These are phyloP conservation scores for Oligia strigilis DNA, from an alignment of 2,888 invertebrate genomes.

Conservation along the genomic window DNA sequence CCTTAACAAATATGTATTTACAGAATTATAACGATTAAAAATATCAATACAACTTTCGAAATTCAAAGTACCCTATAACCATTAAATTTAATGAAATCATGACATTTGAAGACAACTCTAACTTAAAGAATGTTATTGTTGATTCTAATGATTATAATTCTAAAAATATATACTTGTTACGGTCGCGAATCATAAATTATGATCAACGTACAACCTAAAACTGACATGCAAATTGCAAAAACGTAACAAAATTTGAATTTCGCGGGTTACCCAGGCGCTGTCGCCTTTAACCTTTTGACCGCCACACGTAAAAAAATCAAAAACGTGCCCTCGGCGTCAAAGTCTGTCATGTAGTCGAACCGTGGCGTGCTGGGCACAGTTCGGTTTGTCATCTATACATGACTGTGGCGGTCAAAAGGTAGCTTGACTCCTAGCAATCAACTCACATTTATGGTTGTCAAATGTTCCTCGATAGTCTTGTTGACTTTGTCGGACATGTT, in stretches of 20 bases:
- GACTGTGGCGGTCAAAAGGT: too few species aligned
- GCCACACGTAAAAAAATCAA: too few species aligned
- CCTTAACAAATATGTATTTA: too few species aligned
- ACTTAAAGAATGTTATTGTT: background rate
- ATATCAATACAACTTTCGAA: too few species aligned
- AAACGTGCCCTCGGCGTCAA: too few species aligned
- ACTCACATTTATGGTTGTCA: slow-evolving; percentile 67
- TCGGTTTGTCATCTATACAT: too few species aligned
- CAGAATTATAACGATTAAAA: too few species aligned
- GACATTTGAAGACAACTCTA: background rate
- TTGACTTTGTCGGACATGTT: slow-evolving; percentile 69
- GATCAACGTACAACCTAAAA: background rate
- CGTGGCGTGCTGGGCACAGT: too few species aligned
- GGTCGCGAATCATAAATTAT: background rate
- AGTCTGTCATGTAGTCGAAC: too few species aligned
- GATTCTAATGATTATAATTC: background rate
- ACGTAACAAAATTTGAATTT: background rate
- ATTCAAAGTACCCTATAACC: too few species aligned
- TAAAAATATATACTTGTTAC: background rate
- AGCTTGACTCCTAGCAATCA: background rate
- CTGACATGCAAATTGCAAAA: background rate
- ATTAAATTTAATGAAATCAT: too few species aligned
- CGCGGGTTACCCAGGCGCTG: background rate
- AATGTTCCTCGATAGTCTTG: slow-evolving; percentile 70
- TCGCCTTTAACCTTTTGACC: background rate